A percentile compares a stretch with the other conserved stretches of the same genome.
phyloP scores from a whole-genome alignment of 2,888 invertebrate genomes.

The Copidosoma aretas region DNA sequence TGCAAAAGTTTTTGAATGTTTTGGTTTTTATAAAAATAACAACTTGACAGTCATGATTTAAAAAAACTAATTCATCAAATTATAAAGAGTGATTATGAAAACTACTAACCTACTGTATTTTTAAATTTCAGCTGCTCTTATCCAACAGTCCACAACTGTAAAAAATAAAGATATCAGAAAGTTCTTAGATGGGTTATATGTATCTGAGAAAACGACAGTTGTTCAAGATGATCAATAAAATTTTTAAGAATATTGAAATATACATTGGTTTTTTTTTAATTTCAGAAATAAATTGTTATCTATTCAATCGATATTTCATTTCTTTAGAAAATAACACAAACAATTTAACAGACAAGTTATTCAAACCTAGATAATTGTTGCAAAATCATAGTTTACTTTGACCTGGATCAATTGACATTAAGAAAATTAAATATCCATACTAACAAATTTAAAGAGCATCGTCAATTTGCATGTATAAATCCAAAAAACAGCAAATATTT shows the following conservation, averaged over 20 bases:
- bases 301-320: slow-evolving; percentile 7
- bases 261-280: slow-evolving; percentile 21
- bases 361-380: too few relatives aligned
- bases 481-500: too few relatives aligned
- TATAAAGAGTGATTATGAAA: too few relatives aligned
- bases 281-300: slow-evolving; percentile 20
- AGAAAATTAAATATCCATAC: too few relatives aligned
- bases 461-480: too few relatives aligned
- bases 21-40: too few relatives aligned
- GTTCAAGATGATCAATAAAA: slow-evolving; percentile 74
- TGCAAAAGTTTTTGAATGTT: neutral
- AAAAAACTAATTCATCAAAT: too few relatives aligned
- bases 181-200: slow-evolving; percentile 99
- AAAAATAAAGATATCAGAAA: slow-evolving; percentile 99
- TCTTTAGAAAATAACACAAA: neutral
- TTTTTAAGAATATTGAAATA: slow-evolving; percentile 37
- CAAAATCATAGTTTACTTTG: too few relatives aligned
- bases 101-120: neutral
- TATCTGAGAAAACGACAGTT: slow-evolving; percentile 97
- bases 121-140: slow-evolving; percentile 82
- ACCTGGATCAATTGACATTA: too few relatives aligned
- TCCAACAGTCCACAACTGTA: slow-evolving; percentile 98
- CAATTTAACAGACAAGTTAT: too few relatives aligned
- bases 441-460: too few relatives aligned
- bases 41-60: too few relatives aligned